These are phyloP conservation scores for Lissocephala sabroskyi DNA, from an alignment of 2,888 invertebrate genomes.

Conservation along the genomic window DNA sequence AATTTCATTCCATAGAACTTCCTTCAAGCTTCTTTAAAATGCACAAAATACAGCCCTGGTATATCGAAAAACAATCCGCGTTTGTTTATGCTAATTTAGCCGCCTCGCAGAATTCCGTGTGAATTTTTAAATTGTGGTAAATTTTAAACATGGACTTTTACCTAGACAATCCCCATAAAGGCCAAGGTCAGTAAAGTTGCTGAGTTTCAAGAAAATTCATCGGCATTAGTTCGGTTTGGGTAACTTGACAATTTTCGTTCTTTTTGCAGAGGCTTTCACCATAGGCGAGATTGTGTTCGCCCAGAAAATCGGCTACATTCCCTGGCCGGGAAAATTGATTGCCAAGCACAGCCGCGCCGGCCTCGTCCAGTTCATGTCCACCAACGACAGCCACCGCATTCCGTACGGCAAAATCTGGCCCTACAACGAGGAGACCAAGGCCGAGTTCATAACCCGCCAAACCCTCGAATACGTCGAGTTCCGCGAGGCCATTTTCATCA, in stretches of 20 bases:
- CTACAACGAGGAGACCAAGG: slow-evolving; percentile 14
- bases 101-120: too few species aligned
- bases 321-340: slow-evolving; percentile 25
- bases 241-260: too few species aligned
- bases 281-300: slow-evolving; percentile 27
- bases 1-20: too few species aligned
- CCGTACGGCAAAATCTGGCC: slow-evolving; percentile 17
- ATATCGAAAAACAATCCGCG: too few species aligned
- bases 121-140: background rate
- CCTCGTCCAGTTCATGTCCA: slow-evolving; percentile 14
- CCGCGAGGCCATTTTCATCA: slow-evolving; percentile 4
- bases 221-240: too few species aligned
- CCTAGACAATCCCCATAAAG: too few species aligned
- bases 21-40: too few species aligned
- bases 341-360: background rate
- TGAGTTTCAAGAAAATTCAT: too few species aligned
- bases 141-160: background rate
- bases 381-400: slow-evolving; percentile 10
- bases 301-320: slow-evolving; percentile 8
- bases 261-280: too few species aligned
- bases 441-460: slow-evolving; percentile 8
- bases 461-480: slow-evolving; percentile 11
- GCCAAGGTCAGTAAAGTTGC: too few species aligned
- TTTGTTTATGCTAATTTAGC: too few species aligned
- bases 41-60: too few species aligned